These are phyloP conservation scores for Scytalopus superciliaris DNA, from an alignment of 2,113 vertebrate genomes.

Conservation along the genomic window DNA sequence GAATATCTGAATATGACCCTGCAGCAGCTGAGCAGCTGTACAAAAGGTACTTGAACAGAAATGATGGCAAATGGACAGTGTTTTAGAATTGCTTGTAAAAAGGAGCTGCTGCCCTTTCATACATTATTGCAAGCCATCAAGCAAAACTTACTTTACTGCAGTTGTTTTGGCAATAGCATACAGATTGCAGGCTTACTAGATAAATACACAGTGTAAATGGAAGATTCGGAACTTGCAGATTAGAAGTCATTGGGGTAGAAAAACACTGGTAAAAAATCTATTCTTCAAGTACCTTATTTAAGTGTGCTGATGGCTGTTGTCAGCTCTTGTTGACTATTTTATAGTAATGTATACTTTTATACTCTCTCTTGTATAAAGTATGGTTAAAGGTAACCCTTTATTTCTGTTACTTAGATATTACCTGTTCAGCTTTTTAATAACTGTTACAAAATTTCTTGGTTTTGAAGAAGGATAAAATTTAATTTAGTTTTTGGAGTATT, in stretches of 20 bases:
- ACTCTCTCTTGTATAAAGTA: neutral
- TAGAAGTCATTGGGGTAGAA: neutral
- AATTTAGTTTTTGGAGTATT: neutral
- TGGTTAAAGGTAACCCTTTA: neutral
- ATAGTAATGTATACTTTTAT: neutral
- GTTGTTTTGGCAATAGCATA: neutral
- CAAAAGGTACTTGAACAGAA: slow-evolving; percentile 27
- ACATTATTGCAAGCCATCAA: neutral
- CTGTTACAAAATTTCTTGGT: neutral
- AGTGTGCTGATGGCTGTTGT: neutral
- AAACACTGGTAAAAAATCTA: neutral
- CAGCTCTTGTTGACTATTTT: neutral
- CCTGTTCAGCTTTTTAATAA: neutral
- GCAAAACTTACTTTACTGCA: neutral
- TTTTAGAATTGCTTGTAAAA: slow-evolving; percentile 17
- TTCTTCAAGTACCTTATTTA: neutral
- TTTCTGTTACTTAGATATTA: neutral
- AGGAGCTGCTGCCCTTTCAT: slow-evolving; percentile 2
- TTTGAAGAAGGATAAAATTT: neutral
- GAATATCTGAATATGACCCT: neutral
- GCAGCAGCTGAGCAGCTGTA: slow-evolving; percentile 25
- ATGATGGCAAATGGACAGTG: slow-evolving; percentile 27
- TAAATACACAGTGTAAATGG: neutral
- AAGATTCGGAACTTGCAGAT: neutral
- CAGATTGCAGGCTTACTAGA: neutral